Percentiles rank a stretch among this genome's conserved stretches.
Conservation (phyloP, 1,140 invertebrate species). For the Psix sp. region DNA sequence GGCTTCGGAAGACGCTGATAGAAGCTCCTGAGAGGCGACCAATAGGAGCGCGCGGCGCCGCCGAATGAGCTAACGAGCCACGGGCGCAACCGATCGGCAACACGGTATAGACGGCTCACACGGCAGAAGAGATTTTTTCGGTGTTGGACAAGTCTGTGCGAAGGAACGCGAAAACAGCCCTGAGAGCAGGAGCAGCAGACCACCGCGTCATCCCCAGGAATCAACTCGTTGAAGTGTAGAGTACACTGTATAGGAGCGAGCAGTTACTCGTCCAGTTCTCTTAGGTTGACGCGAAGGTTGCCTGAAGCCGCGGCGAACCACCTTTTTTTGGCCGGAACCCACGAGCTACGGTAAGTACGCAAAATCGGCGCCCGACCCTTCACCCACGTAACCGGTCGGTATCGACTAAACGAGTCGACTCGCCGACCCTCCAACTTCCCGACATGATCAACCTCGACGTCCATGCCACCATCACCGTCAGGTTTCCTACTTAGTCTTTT, state of each 20-base stretch:
- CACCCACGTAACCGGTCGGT: slow-evolving; percentile 39
- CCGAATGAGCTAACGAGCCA: slow-evolving; percentile 40
- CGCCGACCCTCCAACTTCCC: slow-evolving; percentile 45
- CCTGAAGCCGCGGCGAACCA: slow-evolving; percentile 6
- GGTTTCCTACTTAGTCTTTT: slow-evolving; percentile 25
- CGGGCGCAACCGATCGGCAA: slow-evolving; percentile 67
- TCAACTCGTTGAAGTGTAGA: background rate
- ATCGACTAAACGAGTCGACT: slow-evolving; percentile 75
- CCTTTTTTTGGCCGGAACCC: slow-evolving; percentile 5
- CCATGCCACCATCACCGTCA: slow-evolving; percentile 23
- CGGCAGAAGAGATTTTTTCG: slow-evolving; percentile 61
- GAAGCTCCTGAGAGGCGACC: slow-evolving; percentile 73
- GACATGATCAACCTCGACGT: slow-evolving; percentile 35
- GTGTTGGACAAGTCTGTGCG: too few species aligned
- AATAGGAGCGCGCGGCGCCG: slow-evolving; percentile 62
- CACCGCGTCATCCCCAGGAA: background rate
- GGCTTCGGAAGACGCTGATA: slow-evolving; percentile 76
- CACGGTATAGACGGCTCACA: slow-evolving; percentile 48
- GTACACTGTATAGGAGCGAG: background rate
- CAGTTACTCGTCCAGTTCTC: background rate
- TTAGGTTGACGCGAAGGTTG: background rate
- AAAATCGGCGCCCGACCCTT: slow-evolving; percentile 44
- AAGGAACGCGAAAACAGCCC: slow-evolving; percentile 1
- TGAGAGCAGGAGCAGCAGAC: background rate
- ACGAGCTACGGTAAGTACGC: slow-evolving; percentile 25